Conservation (phyloP, 2,888 invertebrate species). For the Acholoe squamosa region DNA sequence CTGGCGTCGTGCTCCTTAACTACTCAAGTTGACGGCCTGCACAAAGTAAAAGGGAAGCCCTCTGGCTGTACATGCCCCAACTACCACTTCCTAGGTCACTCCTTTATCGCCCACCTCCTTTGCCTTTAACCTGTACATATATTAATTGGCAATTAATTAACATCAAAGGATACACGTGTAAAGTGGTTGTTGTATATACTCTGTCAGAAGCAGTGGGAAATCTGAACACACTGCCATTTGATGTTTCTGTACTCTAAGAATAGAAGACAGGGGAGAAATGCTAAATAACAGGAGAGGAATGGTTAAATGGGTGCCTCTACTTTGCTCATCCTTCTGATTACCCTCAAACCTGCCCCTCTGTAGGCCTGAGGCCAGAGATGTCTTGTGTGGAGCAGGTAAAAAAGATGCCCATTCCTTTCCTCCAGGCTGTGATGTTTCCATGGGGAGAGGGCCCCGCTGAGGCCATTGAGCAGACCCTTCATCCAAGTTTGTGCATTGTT, state of each 20-base stretch:
- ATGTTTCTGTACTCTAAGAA: too few species aligned
- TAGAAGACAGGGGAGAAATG: not conserved
- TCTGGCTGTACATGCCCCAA: slow-evolving; percentile 24
- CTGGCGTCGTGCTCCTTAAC: not conserved
- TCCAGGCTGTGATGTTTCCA: not conserved
- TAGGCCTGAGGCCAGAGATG: not conserved
- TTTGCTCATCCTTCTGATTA: not conserved
- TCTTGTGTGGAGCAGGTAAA: not conserved
- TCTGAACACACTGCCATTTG: too few species aligned
- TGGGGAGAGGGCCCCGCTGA: not conserved
- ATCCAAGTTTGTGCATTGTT: slow-evolving; percentile 9
- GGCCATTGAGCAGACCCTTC: not conserved
- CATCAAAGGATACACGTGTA: not conserved
- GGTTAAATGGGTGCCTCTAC: not conserved
- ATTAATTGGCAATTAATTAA: slow-evolving; percentile 21
- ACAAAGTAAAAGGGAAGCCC: not conserved
- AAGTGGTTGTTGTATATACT: not conserved
- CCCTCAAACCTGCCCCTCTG: not conserved
- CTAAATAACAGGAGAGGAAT: not conserved
- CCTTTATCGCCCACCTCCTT: slow-evolving; percentile 5
- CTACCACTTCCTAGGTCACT: not conserved
- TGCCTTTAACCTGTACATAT: not conserved
- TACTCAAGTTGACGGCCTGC: slow-evolving; percentile 13
- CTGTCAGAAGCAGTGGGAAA: too few species aligned
- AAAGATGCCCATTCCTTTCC: not conserved